phyloP scores from a whole-genome alignment of 2,797 vertebrate species.

The Argyrosomus regius region DNA sequence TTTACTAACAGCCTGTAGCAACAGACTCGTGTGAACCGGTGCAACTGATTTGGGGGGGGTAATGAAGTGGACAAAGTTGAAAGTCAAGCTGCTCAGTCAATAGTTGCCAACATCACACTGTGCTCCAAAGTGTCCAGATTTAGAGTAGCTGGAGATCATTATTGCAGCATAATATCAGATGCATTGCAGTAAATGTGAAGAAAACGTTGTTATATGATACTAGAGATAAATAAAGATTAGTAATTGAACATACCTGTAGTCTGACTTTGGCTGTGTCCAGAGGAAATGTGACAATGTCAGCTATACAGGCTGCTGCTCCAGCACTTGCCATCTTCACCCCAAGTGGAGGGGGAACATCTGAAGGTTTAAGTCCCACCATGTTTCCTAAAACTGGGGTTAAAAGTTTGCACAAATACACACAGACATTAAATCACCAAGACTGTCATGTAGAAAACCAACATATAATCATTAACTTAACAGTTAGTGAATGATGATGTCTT shows the following conservation, averaged over 20 bases:
- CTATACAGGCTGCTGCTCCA: constrained; percentile 88
- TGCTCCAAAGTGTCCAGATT: background rate
- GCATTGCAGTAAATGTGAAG: background rate
- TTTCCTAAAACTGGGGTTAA: constrained; percentile 49
- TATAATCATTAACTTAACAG: constrained; percentile 14
- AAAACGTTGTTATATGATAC: background rate
- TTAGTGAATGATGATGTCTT: background rate
- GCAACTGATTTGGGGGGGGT: constrained; percentile 4
- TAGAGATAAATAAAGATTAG: background rate
- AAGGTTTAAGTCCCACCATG: constrained; percentile 89
- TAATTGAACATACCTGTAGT: constrained; percentile 85
- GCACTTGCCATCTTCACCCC: constrained; percentile 91
- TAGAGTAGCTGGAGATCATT: background rate
- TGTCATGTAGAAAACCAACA: background rate
- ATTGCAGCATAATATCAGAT: background rate
- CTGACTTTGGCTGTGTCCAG: constrained; percentile 94
- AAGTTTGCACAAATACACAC: constrained; percentile 19
- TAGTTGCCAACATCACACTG: constrained; percentile 6
- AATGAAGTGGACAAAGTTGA: background rate
- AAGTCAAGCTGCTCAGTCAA: constrained; percentile 18
- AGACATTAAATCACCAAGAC: background rate
- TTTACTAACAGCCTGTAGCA: background rate
- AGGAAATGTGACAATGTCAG: constrained; percentile 91
- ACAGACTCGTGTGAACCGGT: background rate
- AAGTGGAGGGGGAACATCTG: constrained; percentile 87